These are phyloP conservation scores for Phenganax marumi DNA, from an alignment of 92 coral and sea anemone genomes.

Conservation along the genomic window DNA sequence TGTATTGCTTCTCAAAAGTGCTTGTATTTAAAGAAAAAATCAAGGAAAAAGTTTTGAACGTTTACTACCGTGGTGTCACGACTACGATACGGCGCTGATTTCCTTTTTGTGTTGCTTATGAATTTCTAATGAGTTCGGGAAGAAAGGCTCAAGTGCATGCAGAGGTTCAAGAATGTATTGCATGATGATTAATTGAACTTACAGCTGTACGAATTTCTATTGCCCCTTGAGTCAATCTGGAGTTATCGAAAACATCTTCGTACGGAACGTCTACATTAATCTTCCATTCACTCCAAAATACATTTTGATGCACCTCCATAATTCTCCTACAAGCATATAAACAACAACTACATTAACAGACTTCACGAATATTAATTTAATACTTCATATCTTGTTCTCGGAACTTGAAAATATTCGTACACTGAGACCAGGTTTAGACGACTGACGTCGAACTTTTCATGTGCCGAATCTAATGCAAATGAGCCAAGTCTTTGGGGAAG, in stretches of 20 bases:
- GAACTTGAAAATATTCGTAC: too few species aligned
- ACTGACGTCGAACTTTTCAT: conserved; percentile 19
- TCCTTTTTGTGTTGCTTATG: background rate
- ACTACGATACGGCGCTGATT: too few species aligned
- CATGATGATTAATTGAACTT: background rate
- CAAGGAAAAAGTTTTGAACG: too few species aligned
- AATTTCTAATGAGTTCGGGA: background rate
- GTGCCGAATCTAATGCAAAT: conserved; percentile 42
- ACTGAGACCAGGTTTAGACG: too few species aligned
- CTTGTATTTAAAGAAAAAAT: too few species aligned
- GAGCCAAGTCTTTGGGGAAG: too few species aligned
- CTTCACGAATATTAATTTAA: background rate
- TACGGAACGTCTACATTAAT: conserved; percentile 68
- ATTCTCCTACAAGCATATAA: conserved; percentile 58
- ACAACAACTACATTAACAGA: background rate
- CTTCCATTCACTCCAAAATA: conserved; percentile 89
- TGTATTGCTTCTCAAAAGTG: too few species aligned
- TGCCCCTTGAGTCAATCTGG: conserved; percentile 12
- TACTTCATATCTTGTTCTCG: background rate
- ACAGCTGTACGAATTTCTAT: conserved; percentile 17
- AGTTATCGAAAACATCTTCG: conserved; percentile 60
- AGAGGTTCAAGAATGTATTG: background rate
- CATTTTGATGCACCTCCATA: conserved; percentile 67
- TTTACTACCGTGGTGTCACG: too few species aligned
- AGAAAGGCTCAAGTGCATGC: background rate